phyloP scores from a whole-genome alignment of 64 coral and sea anemone species.

The Astreopora myriophthalma region DNA sequence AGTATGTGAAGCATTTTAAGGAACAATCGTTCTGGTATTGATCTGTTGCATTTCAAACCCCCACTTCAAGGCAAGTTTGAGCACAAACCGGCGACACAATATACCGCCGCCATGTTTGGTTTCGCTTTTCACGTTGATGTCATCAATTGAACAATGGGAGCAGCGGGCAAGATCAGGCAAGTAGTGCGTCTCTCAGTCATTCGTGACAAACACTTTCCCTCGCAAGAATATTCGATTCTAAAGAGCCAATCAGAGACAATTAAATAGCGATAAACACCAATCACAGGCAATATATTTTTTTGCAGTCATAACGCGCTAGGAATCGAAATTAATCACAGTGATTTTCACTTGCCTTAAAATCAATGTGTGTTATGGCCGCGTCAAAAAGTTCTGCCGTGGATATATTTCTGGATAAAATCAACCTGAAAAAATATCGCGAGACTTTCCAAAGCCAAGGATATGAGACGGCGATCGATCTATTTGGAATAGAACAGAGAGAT shows the following conservation, averaged over 20 bases:
- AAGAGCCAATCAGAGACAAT: constrained; percentile 28
- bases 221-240: constrained; percentile 8
- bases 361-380: background rate
- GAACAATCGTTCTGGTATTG: background rate
- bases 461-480: background rate
- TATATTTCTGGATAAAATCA: constrained; percentile 20
- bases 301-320: constrained; percentile 41
- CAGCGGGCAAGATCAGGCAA: background rate
- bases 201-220: constrained; percentile 44
- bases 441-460: constrained; percentile 23
- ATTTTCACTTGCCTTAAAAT: background rate
- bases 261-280: constrained; percentile 9
- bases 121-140: background rate
- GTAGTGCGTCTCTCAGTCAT: background rate
- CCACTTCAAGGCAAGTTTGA: constrained; percentile 3
- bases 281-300: background rate
- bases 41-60: background rate
- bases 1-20: background rate
- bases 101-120: constrained; percentile 5
- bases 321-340: constrained; percentile 29
- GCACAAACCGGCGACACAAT: background rate
- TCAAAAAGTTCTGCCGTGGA: background rate
- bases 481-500: background rate
- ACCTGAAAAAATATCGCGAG: background rate
- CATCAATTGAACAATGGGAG: background rate